Base-by-base conservation (phyloP, 37 sponge, comb jelly and placozoan species). In the Lycopodina hypogea region DNA sequence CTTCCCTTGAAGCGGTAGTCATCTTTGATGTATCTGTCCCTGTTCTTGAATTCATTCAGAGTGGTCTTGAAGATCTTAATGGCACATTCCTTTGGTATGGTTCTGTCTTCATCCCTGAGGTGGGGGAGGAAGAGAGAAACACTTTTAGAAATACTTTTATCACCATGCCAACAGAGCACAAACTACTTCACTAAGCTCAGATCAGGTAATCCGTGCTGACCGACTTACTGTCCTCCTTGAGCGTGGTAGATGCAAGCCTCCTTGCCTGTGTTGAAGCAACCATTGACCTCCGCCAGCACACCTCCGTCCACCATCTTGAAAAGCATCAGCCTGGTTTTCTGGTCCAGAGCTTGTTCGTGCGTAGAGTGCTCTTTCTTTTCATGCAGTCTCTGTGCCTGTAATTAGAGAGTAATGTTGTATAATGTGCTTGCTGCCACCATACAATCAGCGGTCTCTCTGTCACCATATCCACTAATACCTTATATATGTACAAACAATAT, bases 1-100 rank as follows among this genome's bases (percentile, higher is more conserved):
- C 84, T 58, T 9, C 63, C 66, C 35, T 89, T 89, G 81, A 95
- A 97, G 45, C 99, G 78, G 55, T 87, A 83, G 78, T 97, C 99
- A 15, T 93, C 93, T 66, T 90, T 86, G 71, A 97, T 88, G 87
- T 97, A 97, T 37, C 91, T 83, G 65, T 87, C 89, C 53, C 99
- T 78, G 48, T 84, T 90, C 58, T 93, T 93, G 87, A 97, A 97
- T 75, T 97, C 96, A 72, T 93, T 95, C 67, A 97, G 88, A 33
- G 95, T 97, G 17, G 99, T 97, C 89, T 97, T 97, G 90, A 84
- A 95, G 24, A 97, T 88, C 76, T 97, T 97, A 24, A 97, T 61
- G 11, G 94, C 99, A 82, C 91, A 93, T 74, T 97, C 96, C 0
- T 56, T n/a, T 8, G 96, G 99, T 8, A 95, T 42, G 9, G 76